These are phyloP conservation scores for Ceyx cyanopectus DNA, from an alignment of 2,113 vertebrate genomes.

Conservation along the genomic window DNA sequence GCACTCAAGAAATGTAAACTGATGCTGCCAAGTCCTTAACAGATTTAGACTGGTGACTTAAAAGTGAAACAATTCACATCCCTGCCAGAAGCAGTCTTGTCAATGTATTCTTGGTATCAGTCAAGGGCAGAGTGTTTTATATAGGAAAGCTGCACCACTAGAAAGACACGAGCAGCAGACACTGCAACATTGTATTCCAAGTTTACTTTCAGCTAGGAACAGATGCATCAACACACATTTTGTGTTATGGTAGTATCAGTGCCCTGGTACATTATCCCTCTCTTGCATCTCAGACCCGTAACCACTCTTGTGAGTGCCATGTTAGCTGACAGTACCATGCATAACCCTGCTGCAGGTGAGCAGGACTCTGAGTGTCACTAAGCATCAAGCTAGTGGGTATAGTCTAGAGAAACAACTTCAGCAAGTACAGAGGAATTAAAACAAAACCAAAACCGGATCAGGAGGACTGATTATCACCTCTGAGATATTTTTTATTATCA, in stretches of 20 bases:
- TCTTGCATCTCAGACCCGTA: not conserved
- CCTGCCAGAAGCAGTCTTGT: not conserved
- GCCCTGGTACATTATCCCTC: not conserved
- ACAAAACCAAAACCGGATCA: not conserved
- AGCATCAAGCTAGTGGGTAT: not conserved
- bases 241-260: not conserved
- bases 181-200: not conserved
- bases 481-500: not conserved
- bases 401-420: not conserved
- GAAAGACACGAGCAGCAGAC: not conserved
- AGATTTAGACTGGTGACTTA: not conserved
- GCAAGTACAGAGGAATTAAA: not conserved
- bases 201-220: not conserved
- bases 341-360: not conserved
- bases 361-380: not conserved
- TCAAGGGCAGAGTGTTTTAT: constrained; percentile 12
- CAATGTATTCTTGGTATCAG: not conserved
- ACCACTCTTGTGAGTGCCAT: not conserved
- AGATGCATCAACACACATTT: not conserved
- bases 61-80: not conserved
- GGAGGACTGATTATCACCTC: not conserved
- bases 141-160: not conserved
- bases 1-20: not conserved
- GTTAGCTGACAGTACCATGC: not conserved
- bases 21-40: not conserved